Conservation (phyloP, 2,113 vertebrate species). For the Peromyscus californicus region DNA sequence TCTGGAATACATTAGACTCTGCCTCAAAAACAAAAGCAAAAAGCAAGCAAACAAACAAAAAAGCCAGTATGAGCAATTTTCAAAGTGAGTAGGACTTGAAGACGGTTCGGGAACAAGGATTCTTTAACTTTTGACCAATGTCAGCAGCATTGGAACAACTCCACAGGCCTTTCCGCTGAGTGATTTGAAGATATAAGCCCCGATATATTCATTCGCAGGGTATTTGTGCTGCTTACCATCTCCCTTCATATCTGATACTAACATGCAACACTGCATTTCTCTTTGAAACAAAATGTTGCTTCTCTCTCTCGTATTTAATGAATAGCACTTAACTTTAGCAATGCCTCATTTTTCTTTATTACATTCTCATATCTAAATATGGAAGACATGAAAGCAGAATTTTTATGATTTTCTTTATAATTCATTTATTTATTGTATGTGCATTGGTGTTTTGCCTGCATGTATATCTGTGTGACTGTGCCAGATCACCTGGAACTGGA, state of each 20-base stretch:
- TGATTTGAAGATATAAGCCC: neutral
- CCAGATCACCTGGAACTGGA: neutral
- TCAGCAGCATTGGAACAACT: neutral
- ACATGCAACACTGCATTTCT: constrained; percentile 19
- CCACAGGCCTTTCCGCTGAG: neutral
- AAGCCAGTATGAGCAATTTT: constrained; percentile 28
- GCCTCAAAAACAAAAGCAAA: neutral
- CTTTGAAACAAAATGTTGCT: constrained; percentile 12
- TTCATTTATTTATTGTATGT: neutral
- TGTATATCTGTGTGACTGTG: neutral
- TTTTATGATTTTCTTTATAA: neutral
- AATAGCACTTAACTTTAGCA: constrained; percentile 30
- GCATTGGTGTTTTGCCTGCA: neutral
- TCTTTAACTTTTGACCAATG: neutral
- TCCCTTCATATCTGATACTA: neutral
- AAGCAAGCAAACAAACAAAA: neutral
- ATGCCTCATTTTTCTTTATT: neutral
- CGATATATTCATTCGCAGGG: constrained; percentile 26
- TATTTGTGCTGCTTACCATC: neutral
- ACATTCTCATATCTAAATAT: constrained; percentile 54
- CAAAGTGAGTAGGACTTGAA: constrained; percentile 53
- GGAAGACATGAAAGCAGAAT: constrained; percentile 33
- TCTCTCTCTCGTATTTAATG: constrained; percentile 36
- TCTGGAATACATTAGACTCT: neutral
- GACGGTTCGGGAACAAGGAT: constrained; percentile 32